A percentile compares a stretch with the other conserved stretches of the same genome.
Evolutionary conservation across 2,888 invertebrate species (phyloP).

Genomic region (Sialis lutaria): DNA sequence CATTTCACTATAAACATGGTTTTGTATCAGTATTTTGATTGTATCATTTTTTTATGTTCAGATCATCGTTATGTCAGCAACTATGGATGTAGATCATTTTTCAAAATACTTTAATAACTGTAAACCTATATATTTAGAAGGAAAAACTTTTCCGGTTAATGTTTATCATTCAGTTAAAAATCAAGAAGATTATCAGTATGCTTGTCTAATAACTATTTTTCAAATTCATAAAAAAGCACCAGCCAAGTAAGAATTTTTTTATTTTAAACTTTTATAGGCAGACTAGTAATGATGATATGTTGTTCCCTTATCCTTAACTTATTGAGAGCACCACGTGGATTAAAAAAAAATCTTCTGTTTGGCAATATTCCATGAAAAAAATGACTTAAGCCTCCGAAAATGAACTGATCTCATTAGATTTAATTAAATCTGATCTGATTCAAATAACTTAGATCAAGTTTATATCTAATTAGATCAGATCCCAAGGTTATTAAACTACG

Average conservation of each 20-base stretch:
- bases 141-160: slow-evolving; percentile 67
- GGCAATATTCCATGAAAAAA: too few relatives aligned
- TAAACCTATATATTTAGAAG: slow-evolving; percentile 76
- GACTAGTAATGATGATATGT: too few relatives aligned
- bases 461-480: too few relatives aligned
- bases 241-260: slow-evolving; percentile 41
- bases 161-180: slow-evolving; percentile 51
- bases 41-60: slow-evolving; percentile 22
- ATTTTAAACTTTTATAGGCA: not conserved
- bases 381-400: too few relatives aligned
- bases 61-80: slow-evolving; percentile 86
- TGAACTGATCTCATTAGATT: too few relatives aligned
- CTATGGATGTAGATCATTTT: slow-evolving; percentile 92
- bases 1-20: too few relatives aligned
- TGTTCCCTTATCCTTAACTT: too few relatives aligned
- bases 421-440: too few relatives aligned
- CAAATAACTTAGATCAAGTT: too few relatives aligned
- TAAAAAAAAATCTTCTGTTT: too few relatives aligned
- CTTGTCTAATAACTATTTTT: slow-evolving; percentile 72
- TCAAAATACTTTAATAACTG: slow-evolving; percentile 75
- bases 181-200: slow-evolving; percentile 70
- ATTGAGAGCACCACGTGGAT: too few relatives aligned
- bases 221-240: slow-evolving; percentile 74
- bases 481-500: too few relatives aligned
- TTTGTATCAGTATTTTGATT: not conserved